Conservation (phyloP, 2,797 vertebrate species). For the Catostomus latipinnis region DNA sequence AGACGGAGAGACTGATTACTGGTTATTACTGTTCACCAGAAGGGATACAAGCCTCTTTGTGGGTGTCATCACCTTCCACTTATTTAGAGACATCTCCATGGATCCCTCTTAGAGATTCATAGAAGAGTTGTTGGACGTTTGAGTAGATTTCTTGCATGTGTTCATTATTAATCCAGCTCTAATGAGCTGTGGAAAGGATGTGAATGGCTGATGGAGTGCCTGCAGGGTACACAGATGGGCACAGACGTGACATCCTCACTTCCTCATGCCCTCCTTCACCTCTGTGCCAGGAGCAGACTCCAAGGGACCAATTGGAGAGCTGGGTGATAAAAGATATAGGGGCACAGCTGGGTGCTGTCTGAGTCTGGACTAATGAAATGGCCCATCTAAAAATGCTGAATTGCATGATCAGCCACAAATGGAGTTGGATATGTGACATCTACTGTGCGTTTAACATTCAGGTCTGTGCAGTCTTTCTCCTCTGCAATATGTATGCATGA, state of each 20-base stretch:
- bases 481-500: slow-evolving; percentile 23
- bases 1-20: slow-evolving; percentile 29
- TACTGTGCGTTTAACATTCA: slow-evolving; percentile 92
- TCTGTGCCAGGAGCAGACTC: slow-evolving; percentile 51
- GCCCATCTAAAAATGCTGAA: slow-evolving; percentile 88
- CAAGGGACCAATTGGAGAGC: slow-evolving; percentile 53
- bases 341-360: slow-evolving; percentile 40
- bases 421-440: slow-evolving; percentile 89
- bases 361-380: slow-evolving; percentile 72
- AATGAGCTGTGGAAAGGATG: slow-evolving; percentile 59
- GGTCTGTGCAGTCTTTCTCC: slow-evolving; percentile 78
- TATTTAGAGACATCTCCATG: not conserved
- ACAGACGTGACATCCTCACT: slow-evolving; percentile 66
- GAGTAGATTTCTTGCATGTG: slow-evolving; percentile 10
- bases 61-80: slow-evolving; percentile 9
- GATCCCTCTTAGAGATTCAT: not conserved
- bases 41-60: not conserved
- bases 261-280: slow-evolving; percentile 47
- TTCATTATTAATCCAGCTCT: slow-evolving; percentile 65
- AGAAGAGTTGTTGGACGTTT: not conserved
- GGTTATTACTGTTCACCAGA: slow-evolving; percentile 27
- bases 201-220: slow-evolving; percentile 66
- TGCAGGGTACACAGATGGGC: slow-evolving; percentile 72
- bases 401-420: slow-evolving; percentile 90
- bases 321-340: slow-evolving; percentile 39